These are phyloP conservation scores for Trematocara variabile DNA, from an alignment of 2,113 vertebrate genomes.

Conservation along the genomic window DNA sequence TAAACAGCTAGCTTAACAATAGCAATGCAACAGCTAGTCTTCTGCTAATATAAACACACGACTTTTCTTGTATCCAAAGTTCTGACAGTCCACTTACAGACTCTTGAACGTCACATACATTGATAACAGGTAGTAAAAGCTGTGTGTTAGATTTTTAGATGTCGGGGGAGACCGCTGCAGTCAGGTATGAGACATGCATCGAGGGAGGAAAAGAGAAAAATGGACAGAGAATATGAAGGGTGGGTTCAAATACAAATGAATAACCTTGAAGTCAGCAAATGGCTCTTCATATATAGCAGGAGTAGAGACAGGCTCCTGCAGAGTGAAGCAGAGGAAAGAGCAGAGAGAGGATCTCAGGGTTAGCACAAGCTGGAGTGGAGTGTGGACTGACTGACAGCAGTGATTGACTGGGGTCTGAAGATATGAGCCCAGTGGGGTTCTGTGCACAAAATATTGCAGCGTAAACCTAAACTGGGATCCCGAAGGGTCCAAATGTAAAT, in stretches of 20 bases:
- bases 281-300: conserved; percentile 75
- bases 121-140: neutral
- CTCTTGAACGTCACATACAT: neutral
- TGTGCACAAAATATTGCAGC: neutral
- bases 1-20: neutral
- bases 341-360: conserved; percentile 47
- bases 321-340: conserved; percentile 57
- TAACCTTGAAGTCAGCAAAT: conserved; percentile 76
- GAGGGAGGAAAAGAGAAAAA: neutral
- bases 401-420: conserved; percentile 5
- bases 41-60: accelerated
- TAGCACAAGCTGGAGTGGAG: conserved; percentile 28
- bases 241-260: conserved; percentile 25
- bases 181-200: neutral
- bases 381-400: neutral
- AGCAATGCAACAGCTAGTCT: neutral
- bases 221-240: neutral
- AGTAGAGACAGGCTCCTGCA: conserved; percentile 75
- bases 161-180: neutral
- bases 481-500: neutral
- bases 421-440: neutral
- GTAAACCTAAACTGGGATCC: conserved; percentile 29
- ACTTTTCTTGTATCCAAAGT: neutral
- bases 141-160: neutral
- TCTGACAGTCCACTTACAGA: neutral